phyloP scores from a whole-genome alignment of 2,797 vertebrate species.

The Hyperoplus lanceolatus region DNA sequence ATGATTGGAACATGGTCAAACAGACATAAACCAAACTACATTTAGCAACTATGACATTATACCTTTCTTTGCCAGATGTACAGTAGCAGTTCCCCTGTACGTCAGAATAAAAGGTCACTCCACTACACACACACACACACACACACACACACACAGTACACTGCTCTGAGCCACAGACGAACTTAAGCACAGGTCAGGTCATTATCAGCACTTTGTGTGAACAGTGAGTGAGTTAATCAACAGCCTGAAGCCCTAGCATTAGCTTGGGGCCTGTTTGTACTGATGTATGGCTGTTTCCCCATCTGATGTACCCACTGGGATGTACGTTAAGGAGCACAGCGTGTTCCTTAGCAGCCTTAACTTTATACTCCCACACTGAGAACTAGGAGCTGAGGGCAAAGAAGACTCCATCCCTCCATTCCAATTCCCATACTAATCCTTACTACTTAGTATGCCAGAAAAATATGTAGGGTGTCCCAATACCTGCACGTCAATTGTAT shows the following conservation, averaged over 20 bases:
- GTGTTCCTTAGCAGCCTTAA: neutral
- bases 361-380: neutral
- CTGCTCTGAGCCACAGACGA: neutral
- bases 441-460: no score
- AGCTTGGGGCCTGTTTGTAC: conserved; percentile 21
- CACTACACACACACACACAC: no score
- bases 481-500: no score
- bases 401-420: neutral
- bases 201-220: conserved; percentile 36
- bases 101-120: neutral
- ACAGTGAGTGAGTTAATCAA: conserved; percentile 55
- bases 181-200: conserved; percentile 23
- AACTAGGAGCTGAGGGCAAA: neutral
- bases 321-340: conserved; percentile 17
- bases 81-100: neutral
- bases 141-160: neutral
- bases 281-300: conserved; percentile 11
- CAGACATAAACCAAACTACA: neutral
- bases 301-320: conserved; percentile 15
- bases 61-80: neutral
- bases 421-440: no score
- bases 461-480: no score
- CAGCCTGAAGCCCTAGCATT: conserved; percentile 24
- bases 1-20: neutral
- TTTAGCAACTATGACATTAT: neutral